Base-by-base conservation (phyloP, 2,797 vertebrate genomes). In the Poeciliopsis infans region DNA sequence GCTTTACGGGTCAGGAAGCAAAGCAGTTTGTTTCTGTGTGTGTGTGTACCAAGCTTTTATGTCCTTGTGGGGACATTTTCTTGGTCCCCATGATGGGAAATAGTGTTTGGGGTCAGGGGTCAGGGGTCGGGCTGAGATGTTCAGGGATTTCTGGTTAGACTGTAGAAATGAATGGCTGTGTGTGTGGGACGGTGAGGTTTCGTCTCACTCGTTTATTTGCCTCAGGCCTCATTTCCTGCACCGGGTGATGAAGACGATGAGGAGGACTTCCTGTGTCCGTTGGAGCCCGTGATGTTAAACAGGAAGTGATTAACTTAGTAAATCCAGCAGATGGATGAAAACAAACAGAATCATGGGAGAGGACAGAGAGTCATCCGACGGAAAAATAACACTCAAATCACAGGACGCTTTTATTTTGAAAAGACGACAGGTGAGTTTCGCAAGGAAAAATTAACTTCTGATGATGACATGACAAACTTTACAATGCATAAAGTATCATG, bases 291-390 rank as follows among this genome's bases (percentile, higher is more conserved):
- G 28, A 73, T 80, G 82, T 85, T 59, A 76, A 75, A 86, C 81
- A 90, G 87, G 83, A 89, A 89, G 74, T 73, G 77, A 86, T 85
- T 85, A 75, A 86, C 51, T 68, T 8, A 31, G 55, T 72, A 72
- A 78, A 75, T 77, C 66, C 77, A 79, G 45, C 69, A 83, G 47
- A 75, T 69, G 23, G 71, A 81, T 68, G 72, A 72, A 85, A 88
- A 91, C 80, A 88, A 85, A 86, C 78, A 78, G 36, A 79, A 49
- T 76, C 18, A 82, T 23, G 74, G 47, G 75, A 72, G 75, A 73
- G 81, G 64, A 53, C 51, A 8, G 7, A 25, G 20, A 8, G 7
- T 23, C 51, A 2, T 25, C 51, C 2, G 6, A 53, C 1, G 7
- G 23, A 25, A 10, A 53, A 25, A 23, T 25, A 55, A 55, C 25